Evolutionary conservation across 2,797 vertebrate genomes (phyloP).

Genomic region (Catostomus latipinnis): DNA sequence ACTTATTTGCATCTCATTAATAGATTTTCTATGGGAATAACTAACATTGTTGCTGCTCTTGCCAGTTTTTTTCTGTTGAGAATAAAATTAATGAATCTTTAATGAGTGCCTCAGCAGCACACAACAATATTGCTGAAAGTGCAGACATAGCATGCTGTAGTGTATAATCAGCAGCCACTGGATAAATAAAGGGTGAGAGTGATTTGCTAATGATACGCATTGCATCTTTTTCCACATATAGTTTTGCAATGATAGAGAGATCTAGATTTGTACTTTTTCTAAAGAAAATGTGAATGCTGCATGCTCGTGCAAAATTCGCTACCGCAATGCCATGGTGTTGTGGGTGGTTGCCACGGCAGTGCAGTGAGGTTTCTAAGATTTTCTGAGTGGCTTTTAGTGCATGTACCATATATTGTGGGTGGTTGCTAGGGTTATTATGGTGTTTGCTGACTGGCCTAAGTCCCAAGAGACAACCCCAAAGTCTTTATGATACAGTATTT

Average conservation of each 20-base stretch:
- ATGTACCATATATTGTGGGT: no score
- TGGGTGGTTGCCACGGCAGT: background rate
- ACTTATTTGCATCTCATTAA: conserved; percentile 55
- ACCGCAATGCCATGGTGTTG: background rate
- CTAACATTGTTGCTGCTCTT: conserved; percentile 20
- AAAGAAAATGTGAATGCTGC: background rate
- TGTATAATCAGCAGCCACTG: conserved; percentile 1
- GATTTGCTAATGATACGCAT: background rate
- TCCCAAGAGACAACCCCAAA: no score
- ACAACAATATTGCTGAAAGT: conserved; percentile 24
- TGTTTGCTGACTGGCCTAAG: background rate
- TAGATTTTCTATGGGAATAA: conserved; percentile 41
- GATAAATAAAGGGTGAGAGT: conserved; percentile 12
- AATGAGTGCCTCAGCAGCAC: conserved; percentile 35
- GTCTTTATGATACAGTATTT: background rate
- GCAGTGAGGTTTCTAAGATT: background rate
- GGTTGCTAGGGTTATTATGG: background rate
- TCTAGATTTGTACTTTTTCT: background rate
- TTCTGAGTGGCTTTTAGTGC: background rate
- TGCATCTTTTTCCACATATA: conserved; percentile 5
- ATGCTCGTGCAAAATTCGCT: no score
- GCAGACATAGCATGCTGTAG: conserved; percentile 18
- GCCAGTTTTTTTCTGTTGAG: conserved; percentile 29
- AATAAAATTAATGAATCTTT: conserved; percentile 53
- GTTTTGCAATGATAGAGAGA: background rate